These are phyloP conservation scores for Triops cancriformis DNA, from an alignment of 1,140 invertebrate species.

Conservation along the genomic window DNA sequence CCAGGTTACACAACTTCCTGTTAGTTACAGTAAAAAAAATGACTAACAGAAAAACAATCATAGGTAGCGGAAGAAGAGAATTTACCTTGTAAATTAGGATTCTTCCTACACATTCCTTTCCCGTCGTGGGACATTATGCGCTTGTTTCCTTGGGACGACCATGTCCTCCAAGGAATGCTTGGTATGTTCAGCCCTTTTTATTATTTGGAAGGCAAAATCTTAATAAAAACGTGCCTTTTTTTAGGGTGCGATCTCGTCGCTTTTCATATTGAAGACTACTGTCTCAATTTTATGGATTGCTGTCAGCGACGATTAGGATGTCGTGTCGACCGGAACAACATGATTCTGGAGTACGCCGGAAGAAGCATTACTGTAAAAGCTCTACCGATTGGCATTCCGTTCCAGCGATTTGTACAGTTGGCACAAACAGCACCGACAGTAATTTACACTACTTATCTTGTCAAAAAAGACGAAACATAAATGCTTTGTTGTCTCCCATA, in stretches of 20 bases:
- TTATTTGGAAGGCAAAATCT: not conserved
- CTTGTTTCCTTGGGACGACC: slow-evolving; percentile 43
- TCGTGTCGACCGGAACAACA: slow-evolving; percentile 38
- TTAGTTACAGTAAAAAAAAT: not conserved
- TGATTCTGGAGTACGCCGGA: slow-evolving; percentile 39
- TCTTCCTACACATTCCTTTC: slow-evolving; percentile 45
- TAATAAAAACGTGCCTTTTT: slow-evolving; percentile 15
- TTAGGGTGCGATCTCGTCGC: slow-evolving; percentile 41
- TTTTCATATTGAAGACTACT: slow-evolving; percentile 44
- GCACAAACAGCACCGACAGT: slow-evolving; percentile 37
- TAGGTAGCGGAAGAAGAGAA: slow-evolving; percentile 38
- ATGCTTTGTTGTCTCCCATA: slow-evolving; percentile 7
- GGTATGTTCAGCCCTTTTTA: slow-evolving; percentile 31
- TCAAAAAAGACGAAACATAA: not conserved
- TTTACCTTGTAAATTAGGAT: slow-evolving; percentile 39
- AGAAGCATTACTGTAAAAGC: slow-evolving; percentile 38
- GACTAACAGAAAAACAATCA: not conserved
- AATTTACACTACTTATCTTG: slow-evolving; percentile 25
- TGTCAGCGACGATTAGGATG: slow-evolving; percentile 40
- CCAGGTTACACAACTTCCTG: slow-evolving; percentile 30
- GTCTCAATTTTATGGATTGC: slow-evolving; percentile 42
- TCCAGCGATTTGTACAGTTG: slow-evolving; percentile 38
- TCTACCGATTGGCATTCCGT: slow-evolving; percentile 41
- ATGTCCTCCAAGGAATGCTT: slow-evolving; percentile 41
- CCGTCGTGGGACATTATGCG: slow-evolving; percentile 43